Percentiles rank a stretch among this genome's conserved stretches.
Evolutionary conservation across 2,888 invertebrate genomes (phyloP).

Genomic region (Pachliopta kotzebuea): DNA sequence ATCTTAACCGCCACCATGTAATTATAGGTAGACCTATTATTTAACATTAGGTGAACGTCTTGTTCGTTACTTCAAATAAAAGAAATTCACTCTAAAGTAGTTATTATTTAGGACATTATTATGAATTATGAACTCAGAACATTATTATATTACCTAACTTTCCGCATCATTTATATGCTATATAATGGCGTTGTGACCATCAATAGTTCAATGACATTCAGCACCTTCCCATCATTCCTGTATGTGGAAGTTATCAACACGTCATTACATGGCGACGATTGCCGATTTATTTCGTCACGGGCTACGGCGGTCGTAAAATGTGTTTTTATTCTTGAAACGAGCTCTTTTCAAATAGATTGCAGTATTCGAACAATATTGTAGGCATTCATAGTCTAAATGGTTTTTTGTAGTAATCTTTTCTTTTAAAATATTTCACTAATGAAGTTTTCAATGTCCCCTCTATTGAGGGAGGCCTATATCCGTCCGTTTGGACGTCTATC

Average conservation of each 20-base stretch:
- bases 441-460: too few species aligned
- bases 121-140: neutral
- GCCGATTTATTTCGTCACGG: constrained; percentile 29
- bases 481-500: too few species aligned
- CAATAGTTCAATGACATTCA: constrained; percentile 27
- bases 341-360: neutral
- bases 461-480: too few species aligned
- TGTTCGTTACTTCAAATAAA: too few species aligned
- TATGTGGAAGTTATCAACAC: constrained; percentile 19
- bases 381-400: neutral
- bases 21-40: too few species aligned
- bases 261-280: constrained; percentile 24
- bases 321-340: constrained; percentile 17
- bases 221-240: constrained; percentile 18
- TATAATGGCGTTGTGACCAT: constrained; percentile 5
- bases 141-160: neutral
- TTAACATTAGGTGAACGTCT: too few species aligned
- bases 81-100: too few species aligned
- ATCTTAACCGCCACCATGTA: too few species aligned
- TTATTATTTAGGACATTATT: neutral
- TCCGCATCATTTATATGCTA: neutral
- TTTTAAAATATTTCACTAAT: neutral
- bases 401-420: neutral
- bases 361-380: neutral
- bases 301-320: constrained; percentile 20